phyloP scores from a whole-genome alignment of 2,888 invertebrate genomes.

The Odontothrips loti region DNA sequence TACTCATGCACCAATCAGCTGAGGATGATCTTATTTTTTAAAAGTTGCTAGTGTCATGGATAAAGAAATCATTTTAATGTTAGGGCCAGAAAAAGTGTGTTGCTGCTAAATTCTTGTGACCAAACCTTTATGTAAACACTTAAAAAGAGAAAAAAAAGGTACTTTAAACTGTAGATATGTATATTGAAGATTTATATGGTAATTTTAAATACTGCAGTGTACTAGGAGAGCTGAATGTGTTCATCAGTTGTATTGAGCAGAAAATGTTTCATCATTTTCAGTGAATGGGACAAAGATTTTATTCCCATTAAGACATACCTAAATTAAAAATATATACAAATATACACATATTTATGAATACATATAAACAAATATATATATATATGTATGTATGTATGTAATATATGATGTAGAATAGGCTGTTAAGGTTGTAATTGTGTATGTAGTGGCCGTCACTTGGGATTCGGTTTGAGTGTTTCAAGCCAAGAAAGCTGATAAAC shows the following conservation, averaged over 20 bases:
- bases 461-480: not conserved
- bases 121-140: not conserved
- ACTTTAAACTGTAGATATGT: slow-evolving; percentile 18
- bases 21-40: not conserved
- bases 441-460: not conserved
- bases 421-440: slow-evolving; percentile 5
- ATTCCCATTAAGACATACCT: slow-evolving; percentile 17
- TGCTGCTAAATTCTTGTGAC: slow-evolving; percentile 13
- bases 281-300: not conserved
- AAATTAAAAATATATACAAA: not conserved
- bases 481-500: too few species aligned
- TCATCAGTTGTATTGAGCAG: slow-evolving; percentile 18
- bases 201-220: not conserved
- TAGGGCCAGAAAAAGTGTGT: not conserved
- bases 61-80: not conserved
- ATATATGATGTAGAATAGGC: slow-evolving; percentile 13
- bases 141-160: not conserved
- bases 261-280: slow-evolving; percentile 9
- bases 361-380: not conserved
- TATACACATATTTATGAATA: slow-evolving; percentile 6
- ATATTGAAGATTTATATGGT: slow-evolving; percentile 5
- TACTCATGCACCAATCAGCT: not conserved
- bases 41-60: not conserved
- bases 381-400: not conserved
- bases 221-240: slow-evolving; percentile 18